phyloP scores from a whole-genome alignment of 2,113 vertebrate genomes.

The Thomomys bottae region DNA sequence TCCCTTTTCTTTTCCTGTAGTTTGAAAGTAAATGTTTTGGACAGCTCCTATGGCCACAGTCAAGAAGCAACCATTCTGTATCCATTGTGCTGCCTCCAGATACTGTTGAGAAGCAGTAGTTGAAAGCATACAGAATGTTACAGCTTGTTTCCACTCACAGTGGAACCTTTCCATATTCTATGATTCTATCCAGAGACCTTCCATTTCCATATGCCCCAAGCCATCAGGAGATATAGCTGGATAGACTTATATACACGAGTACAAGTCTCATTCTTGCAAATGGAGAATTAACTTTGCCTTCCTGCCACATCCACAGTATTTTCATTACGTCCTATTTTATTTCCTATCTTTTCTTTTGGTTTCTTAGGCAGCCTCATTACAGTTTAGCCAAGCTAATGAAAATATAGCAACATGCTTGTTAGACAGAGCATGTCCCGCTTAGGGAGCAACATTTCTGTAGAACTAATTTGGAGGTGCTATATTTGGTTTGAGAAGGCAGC shows the following conservation, averaged over 20 bases:
- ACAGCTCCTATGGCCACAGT: neutral
- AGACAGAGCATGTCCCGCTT: neutral
- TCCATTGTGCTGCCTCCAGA: neutral
- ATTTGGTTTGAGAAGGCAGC: slow-evolving; percentile 26
- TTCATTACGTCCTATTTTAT: neutral
- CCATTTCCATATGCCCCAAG: neutral
- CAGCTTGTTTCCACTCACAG: neutral
- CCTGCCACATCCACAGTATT: neutral
- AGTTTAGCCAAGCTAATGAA: neutral
- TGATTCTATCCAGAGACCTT: neutral
- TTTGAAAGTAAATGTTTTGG: neutral
- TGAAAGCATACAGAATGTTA: neutral
- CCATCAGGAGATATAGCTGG: neutral
- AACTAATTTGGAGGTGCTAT: neutral
- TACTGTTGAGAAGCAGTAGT: neutral
- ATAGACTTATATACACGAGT: rapidly evolving
- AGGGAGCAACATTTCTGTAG: neutral
- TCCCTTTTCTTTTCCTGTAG: neutral
- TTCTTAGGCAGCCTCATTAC: slow-evolving; percentile 17
- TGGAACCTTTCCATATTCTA: neutral
- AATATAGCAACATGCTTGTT: neutral
- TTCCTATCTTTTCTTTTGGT: neutral
- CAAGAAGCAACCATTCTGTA: rapidly evolving
- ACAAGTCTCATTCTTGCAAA: rapidly evolving
- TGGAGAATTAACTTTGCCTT: neutral